Evolutionary conservation across 2,113 vertebrate species (phyloP).

Genomic region (Crotalus tigris): DNA sequence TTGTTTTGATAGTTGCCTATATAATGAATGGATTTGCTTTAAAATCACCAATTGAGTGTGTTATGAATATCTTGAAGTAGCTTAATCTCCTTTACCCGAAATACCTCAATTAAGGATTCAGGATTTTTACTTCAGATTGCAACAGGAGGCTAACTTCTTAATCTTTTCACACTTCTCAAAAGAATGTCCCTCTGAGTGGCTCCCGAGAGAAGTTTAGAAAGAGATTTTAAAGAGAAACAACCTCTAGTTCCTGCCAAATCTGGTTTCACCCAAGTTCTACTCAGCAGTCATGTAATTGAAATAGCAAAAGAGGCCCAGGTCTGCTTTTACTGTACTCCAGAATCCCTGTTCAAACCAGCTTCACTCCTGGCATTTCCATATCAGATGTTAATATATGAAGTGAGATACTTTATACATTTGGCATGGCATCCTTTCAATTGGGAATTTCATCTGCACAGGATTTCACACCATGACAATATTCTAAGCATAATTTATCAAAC

Average conservation of each 20-base stretch:
- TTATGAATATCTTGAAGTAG: conserved; percentile 41
- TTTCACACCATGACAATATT: background rate
- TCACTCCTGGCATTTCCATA: background rate
- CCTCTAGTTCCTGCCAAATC: conserved; percentile 27
- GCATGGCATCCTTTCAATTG: background rate
- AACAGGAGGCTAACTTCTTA: conserved; percentile 60
- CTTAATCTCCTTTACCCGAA: conserved; percentile 24
- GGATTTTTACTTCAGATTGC: conserved; percentile 74
- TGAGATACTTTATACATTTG: background rate
- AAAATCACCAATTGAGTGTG: conserved; percentile 32
- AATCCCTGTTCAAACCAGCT: too few species aligned
- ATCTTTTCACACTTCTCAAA: conserved; percentile 69
- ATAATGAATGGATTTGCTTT: conserved; percentile 49
- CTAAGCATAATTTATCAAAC: background rate
- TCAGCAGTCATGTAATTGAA: background rate
- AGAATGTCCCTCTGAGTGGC: conserved; percentile 60
- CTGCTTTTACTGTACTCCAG: too few species aligned
- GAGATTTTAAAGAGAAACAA: conserved; percentile 24
- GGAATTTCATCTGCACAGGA: background rate
- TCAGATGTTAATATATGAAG: background rate
- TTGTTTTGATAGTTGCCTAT: conserved; percentile 66
- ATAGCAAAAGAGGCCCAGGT: background rate
- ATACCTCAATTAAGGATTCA: conserved; percentile 48
- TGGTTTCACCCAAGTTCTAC: background rate
- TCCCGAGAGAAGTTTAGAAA: conserved; percentile 37